phyloP scores from a whole-genome alignment of 2,888 invertebrate species.

The Caenorhabditis auriculariae region DNA sequence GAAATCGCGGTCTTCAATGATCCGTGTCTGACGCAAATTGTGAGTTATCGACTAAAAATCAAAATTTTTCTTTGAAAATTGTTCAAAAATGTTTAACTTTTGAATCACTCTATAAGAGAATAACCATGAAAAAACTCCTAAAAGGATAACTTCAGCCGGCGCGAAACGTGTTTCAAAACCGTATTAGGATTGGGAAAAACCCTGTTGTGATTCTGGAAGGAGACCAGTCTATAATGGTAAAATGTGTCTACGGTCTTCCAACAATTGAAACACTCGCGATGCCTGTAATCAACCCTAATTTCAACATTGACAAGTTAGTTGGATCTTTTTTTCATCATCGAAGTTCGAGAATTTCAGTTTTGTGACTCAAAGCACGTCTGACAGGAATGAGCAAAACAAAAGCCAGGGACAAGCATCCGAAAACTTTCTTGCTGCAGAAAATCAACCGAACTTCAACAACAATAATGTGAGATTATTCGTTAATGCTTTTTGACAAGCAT shows the following conservation, averaged over 20 bases:
- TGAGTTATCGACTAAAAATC: too few relatives aligned
- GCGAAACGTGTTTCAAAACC: slow-evolving; percentile 60
- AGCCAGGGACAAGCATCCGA: too few relatives aligned
- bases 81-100: neutral
- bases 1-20: slow-evolving; percentile 62
- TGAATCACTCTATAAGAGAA: slow-evolving; percentile 5
- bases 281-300: slow-evolving; percentile 51
- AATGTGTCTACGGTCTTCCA: slow-evolving; percentile 55
- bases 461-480: too few relatives aligned
- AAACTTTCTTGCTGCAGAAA: too few relatives aligned
- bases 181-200: slow-evolving; percentile 59
- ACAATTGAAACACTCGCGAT: slow-evolving; percentile 51
- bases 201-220: slow-evolving; percentile 59
- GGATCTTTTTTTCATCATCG: too few relatives aligned
- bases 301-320: slow-evolving; percentile 50
- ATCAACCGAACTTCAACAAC: too few relatives aligned
- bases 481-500: too few relatives aligned
- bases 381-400: too few relatives aligned
- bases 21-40: slow-evolving; percentile 59
- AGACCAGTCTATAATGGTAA: slow-evolving; percentile 46
- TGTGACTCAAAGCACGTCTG: too few relatives aligned
- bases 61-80: too few relatives aligned
- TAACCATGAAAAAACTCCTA: neutral
- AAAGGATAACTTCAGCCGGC: slow-evolving; percentile 38
- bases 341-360: too few relatives aligned